Base-by-base conservation (phyloP, 2,113 vertebrate genomes). In the Hippolais icterina region DNA sequence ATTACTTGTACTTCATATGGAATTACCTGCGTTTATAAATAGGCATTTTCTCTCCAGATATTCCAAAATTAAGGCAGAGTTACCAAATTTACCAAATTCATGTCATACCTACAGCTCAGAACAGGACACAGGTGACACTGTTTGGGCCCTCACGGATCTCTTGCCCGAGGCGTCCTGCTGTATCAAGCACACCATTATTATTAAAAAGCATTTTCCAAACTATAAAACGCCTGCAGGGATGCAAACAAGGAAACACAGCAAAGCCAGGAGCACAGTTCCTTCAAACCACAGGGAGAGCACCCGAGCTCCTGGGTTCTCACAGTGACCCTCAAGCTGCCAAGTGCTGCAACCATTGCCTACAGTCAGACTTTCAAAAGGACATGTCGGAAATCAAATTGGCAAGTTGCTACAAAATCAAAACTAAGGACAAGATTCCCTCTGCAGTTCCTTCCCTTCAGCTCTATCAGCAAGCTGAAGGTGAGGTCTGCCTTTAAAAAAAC, bases 271-370 rank as follows among this genome's bases (percentile, higher is more conserved):
- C 12, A 7, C 0, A 1, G 28, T 9, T 95, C 70, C 69, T 56
- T 64, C 69, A 46, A 69, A 66, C 0, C 0, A 35, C 11, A 69
- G n/a, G 3, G 0, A 59, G 68, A 63, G 28, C 21, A 61, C 27
- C 10, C 0, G 0, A 64, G 63, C 17, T 49, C 52, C 53, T 25
- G 25, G 20, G 54, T 27, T 64, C 70, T 60, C 46, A 22, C 0
- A 78, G 49, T 1, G 12, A 64, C 20, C 47, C 44, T 31, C 0
- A 8, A 72, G 33, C 31, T 37, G 41, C 20, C 28, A 49, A 39
- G 12, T 4, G 22, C 44, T 29, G 10, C 76, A 83, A 52, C 29
- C 59, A 44, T 1, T 31, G 41, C 63, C 63, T 50, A 17, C 17
- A 9, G 12, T 46, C 49, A 79, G 20, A 65, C 3, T 8, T 25